These are phyloP conservation scores for Erpetoichthys calabaricus DNA, from an alignment of 2,797 vertebrate species.

Conservation along the genomic window DNA sequence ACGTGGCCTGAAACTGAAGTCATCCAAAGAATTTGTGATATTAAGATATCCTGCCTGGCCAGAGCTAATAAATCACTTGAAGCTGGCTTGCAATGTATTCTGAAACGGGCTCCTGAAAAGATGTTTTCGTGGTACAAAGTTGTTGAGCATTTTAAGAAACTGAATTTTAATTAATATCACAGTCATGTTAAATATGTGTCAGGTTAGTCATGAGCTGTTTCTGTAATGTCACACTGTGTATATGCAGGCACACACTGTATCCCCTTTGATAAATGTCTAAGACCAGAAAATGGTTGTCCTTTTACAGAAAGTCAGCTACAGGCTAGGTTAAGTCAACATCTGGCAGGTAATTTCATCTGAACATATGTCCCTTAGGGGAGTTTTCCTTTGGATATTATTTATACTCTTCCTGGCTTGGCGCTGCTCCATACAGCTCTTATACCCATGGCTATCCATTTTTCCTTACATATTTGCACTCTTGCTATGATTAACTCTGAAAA, in stretches of 20 bases:
- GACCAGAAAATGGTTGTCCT: conserved; percentile 39
- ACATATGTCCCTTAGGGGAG: conserved; percentile 28
- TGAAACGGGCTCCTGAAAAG: too few species aligned
- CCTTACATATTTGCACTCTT: neutral
- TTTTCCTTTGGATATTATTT: conserved; percentile 23
- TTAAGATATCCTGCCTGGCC: too few species aligned
- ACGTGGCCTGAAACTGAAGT: too few species aligned
- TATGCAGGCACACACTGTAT: neutral
- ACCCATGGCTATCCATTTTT: conserved; percentile 20
- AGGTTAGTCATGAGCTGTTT: neutral
- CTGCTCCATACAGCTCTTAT: conserved; percentile 16
- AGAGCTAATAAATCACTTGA: too few species aligned
- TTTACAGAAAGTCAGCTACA: conserved; percentile 35
- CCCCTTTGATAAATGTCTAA: conserved; percentile 36
- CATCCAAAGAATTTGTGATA: too few species aligned
- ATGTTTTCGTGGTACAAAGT: too few species aligned
- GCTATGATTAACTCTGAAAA: neutral
- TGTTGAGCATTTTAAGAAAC: too few species aligned
- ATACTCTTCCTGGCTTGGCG: conserved; percentile 11
- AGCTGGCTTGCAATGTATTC: too few species aligned
- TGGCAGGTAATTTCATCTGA: conserved; percentile 50
- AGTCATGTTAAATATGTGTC: conserved; percentile 8
- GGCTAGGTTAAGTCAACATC: conserved; percentile 54
- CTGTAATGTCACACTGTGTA: conserved; percentile 17
- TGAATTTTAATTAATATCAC: conserved; percentile 39